phyloP scores from a whole-genome alignment of 2,888 invertebrate genomes.

The Synergus japonicus region DNA sequence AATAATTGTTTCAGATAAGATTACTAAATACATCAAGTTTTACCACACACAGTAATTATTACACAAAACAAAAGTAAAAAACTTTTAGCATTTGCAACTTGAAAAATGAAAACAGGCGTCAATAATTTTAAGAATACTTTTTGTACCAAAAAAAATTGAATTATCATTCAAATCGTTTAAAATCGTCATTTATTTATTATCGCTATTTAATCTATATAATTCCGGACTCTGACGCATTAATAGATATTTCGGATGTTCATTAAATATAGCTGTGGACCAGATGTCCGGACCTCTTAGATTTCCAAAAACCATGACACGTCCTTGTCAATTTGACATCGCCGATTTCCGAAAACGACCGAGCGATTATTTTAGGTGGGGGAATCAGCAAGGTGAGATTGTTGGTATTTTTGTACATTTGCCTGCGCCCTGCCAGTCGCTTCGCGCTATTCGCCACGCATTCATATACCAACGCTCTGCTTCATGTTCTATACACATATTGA shows the following conservation, averaged over 20 bases:
- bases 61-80: too few relatives aligned
- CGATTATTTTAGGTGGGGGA: conserved; percentile 11
- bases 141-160: too few relatives aligned
- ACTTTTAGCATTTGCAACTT: too few relatives aligned
- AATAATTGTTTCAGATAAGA: not conserved
- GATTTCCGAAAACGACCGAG: conserved; percentile 27
- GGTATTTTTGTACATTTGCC: conserved; percentile 7
- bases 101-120: too few relatives aligned
- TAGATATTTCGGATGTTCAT: not conserved
- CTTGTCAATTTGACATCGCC: conserved; percentile 31
- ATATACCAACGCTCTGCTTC: not conserved
- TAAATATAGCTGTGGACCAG: not conserved
- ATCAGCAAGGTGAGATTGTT: conserved; percentile 13
- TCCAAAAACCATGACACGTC: conserved; percentile 22
- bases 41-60: not conserved
- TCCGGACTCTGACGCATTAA: too few relatives aligned
- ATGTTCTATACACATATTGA: conserved; percentile 3
- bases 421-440: not conserved
- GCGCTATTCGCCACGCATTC: not conserved
- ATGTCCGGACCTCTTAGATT: conserved; percentile 3
- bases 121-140: too few relatives aligned
- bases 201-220: too few relatives aligned
- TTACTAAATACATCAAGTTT: not conserved
- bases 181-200: too few relatives aligned
- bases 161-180: too few relatives aligned